These are phyloP conservation scores for Hormiphora californensis DNA, from an alignment of 37 sponge, comb jelly and placozoan genomes.

Conservation along the genomic window DNA sequence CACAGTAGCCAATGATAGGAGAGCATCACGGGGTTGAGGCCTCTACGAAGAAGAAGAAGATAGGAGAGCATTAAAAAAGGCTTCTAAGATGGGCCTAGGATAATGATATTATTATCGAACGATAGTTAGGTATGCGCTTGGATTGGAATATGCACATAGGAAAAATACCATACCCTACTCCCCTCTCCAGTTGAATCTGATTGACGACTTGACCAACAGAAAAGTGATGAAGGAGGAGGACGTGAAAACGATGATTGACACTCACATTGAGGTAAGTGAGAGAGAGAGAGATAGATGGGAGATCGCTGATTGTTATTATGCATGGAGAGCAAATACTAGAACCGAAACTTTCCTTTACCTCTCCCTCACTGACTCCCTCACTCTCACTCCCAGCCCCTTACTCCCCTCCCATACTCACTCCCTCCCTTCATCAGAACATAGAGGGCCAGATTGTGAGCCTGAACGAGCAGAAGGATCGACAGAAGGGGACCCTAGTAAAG, in stretches of 20 bases:
- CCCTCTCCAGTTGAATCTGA: conserved; percentile 28
- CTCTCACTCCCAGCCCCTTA: not conserved
- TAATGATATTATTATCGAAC: no score
- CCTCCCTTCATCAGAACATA: not conserved
- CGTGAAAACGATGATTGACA: conserved; percentile 17
- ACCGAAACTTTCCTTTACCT: no score
- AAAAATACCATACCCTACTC: no score
- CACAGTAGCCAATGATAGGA: no score
- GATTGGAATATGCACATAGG: no score
- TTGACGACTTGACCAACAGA: conserved; percentile 26
- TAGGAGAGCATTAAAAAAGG: no score
- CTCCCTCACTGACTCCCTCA: not conserved
- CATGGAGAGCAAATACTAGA: no score
- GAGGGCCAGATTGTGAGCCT: conserved; percentile 1
- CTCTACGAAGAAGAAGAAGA: no score
- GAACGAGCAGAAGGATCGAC: conserved; percentile 37
- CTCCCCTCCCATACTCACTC: not conserved
- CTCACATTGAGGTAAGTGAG: conserved; percentile 8
- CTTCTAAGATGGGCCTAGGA: no score
- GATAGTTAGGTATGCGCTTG: no score
- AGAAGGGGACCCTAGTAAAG: not conserved
- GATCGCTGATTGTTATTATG: no score
- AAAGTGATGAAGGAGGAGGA: not conserved
- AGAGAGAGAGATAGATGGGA: not conserved
- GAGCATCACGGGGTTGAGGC: no score